These are phyloP conservation scores for Panurus biarmicus DNA, from an alignment of 2,113 vertebrate species.

Conservation along the genomic window DNA sequence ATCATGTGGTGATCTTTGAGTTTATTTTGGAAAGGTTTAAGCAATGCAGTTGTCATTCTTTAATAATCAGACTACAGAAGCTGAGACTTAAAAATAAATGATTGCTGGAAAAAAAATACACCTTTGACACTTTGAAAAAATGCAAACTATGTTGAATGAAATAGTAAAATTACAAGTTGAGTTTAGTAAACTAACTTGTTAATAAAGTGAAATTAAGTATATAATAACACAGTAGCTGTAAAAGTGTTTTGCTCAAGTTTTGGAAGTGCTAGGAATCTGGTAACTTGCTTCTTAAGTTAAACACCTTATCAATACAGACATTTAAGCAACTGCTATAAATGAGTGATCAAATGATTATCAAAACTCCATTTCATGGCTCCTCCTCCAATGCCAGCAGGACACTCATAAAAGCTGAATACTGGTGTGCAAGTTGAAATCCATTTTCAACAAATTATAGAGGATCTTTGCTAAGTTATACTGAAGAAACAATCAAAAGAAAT, in stretches of 20 bases:
- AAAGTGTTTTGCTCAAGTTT: conserved; percentile 50
- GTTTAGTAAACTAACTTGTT: conserved; percentile 24
- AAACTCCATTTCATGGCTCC: conserved; percentile 63
- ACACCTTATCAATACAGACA: conserved; percentile 65
- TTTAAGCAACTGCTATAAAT: conserved; percentile 83
- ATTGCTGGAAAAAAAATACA: conserved; percentile 53
- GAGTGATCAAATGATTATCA: conserved; percentile 82
- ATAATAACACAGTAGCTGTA: conserved; percentile 27
- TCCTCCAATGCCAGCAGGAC: conserved; percentile 40
- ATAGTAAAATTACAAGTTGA: conserved; percentile 39
- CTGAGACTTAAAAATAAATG: not conserved
- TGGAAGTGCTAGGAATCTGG: conserved; percentile 64
- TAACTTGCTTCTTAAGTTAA: conserved; percentile 62
- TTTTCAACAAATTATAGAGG: not conserved
- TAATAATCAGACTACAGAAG: conserved; percentile 7
- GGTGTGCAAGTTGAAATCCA: not conserved
- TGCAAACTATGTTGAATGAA: conserved; percentile 35
- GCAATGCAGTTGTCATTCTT: conserved; percentile 19
- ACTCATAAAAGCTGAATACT: not conserved
- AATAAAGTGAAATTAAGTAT: conserved; percentile 12
- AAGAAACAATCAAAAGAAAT: conserved; percentile 24
- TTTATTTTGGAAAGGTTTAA: conserved; percentile 50
- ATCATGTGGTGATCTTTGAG: conserved; percentile 44
- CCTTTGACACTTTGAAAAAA: conserved; percentile 41
- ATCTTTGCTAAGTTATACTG: not conserved